Percentiles rank a stretch among this genome's conserved stretches.
phyloP scores from a whole-genome alignment of 2,888 invertebrate species.

The Andricus quercusramuli region DNA sequence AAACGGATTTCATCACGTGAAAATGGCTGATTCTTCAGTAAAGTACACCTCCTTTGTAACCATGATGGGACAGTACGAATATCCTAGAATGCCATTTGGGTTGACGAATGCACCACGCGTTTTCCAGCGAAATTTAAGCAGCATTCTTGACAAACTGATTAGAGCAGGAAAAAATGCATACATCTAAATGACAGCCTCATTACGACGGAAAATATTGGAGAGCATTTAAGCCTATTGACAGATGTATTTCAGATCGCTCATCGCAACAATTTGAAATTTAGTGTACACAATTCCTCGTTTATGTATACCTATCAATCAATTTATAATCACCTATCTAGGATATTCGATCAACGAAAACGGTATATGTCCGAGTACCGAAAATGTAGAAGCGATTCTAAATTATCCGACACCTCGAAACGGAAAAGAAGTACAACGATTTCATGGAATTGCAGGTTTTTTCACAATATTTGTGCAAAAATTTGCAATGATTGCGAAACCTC shows the following conservation, averaged over 20 bases:
- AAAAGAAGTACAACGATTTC: slow-evolving; percentile 28
- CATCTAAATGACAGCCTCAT: slow-evolving; percentile 43
- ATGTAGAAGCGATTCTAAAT: slow-evolving; percentile 28
- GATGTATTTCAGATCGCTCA: slow-evolving; percentile 47
- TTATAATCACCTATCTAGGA: slow-evolving; percentile 12
- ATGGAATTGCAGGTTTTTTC: slow-evolving; percentile 43
- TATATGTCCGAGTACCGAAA: slow-evolving; percentile 23
- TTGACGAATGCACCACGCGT: neutral
- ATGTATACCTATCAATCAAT: slow-evolving; percentile 10
- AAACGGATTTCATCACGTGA: slow-evolving; percentile 43
- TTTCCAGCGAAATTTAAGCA: no score
- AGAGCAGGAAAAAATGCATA: slow-evolving; percentile 8
- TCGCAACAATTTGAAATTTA: slow-evolving; percentile 11
- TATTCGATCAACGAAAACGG: slow-evolving; percentile 22
- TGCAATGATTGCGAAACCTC: no score
- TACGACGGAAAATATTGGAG: slow-evolving; percentile 36
- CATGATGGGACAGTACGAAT: neutral
- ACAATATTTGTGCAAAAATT: no score
- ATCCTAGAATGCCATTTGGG: no score
- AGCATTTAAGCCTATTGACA: slow-evolving; percentile 4
- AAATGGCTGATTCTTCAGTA: slow-evolving; percentile 41
- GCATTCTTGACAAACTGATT: neutral
- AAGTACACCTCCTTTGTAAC: slow-evolving; percentile 43
- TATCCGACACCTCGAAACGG: slow-evolving; percentile 36
- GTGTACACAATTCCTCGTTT: slow-evolving; percentile 37